Conservation (phyloP, 2,113 vertebrate genomes). For the Etheostoma cragini region DNA sequence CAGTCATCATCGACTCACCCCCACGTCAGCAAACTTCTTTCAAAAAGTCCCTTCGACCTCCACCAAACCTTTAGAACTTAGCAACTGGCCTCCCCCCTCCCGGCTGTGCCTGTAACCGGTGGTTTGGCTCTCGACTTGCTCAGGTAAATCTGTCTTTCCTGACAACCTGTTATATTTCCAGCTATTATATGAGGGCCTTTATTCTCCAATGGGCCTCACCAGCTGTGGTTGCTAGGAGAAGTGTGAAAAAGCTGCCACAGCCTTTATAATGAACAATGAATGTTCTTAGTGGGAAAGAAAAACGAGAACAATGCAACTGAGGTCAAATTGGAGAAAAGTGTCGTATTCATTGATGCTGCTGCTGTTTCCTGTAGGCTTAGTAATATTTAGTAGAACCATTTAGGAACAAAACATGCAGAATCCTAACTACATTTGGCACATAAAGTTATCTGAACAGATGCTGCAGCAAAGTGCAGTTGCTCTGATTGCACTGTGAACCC, state of each 20-base stretch:
- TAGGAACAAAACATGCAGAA: not conserved
- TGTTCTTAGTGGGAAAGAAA: not conserved
- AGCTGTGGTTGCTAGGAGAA: slow-evolving; percentile 15
- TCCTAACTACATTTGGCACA: not conserved
- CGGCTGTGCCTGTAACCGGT: not conserved
- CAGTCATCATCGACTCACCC: slow-evolving; percentile 58
- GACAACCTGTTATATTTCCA: slow-evolving; percentile 45
- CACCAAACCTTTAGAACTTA: slow-evolving; percentile 13
- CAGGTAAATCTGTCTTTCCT: slow-evolving; percentile 33
- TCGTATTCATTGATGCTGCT: slow-evolving; percentile 25
- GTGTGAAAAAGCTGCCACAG: slow-evolving; percentile 32
- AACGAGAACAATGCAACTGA: not conserved
- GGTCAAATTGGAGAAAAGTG: slow-evolving; percentile 13
- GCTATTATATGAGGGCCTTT: slow-evolving; percentile 16
- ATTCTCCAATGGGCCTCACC: slow-evolving; percentile 30
- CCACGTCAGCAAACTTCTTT: slow-evolving; percentile 37
- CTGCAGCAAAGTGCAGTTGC: not conserved
- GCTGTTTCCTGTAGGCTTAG: not conserved
- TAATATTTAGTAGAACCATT: not conserved
- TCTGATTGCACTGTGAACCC: not conserved
- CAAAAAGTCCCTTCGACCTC: slow-evolving; percentile 7
- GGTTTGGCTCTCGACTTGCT: slow-evolving; percentile 1
- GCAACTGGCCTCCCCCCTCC: not conserved
- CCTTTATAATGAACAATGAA: slow-evolving; percentile 40
- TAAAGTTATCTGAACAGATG: not conserved